Conservation (phyloP, 2,797 vertebrate species). For the Bufotes viridis region DNA sequence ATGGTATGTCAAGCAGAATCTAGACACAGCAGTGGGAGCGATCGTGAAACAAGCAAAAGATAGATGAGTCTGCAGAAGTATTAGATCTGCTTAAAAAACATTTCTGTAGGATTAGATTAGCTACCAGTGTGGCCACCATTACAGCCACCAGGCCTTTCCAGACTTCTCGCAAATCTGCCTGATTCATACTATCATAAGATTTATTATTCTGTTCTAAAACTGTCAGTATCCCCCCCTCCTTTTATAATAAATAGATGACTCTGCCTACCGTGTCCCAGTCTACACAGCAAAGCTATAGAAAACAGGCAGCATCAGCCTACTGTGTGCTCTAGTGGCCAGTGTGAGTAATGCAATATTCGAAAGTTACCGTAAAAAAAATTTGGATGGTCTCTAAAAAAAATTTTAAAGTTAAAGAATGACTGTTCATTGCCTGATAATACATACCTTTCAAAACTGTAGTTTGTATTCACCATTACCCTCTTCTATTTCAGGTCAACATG, state of each 20-base stretch:
- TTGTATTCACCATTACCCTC: background rate
- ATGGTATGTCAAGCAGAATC: slow-evolving; percentile 60
- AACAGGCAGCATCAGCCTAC: background rate
- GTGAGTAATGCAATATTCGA: background rate
- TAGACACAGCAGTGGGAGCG: slow-evolving; percentile 63
- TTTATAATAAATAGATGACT: background rate
- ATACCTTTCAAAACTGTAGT: background rate
- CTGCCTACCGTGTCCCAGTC: background rate
- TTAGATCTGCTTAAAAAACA: background rate
- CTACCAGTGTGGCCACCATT: background rate
- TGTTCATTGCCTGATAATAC: background rate
- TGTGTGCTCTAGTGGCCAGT: background rate
- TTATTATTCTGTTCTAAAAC: too few species aligned
- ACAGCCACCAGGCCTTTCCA: background rate
- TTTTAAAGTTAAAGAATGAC: too few species aligned
- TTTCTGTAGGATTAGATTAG: background rate
- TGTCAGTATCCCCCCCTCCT: too few species aligned
- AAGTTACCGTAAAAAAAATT: too few species aligned
- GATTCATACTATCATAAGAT: background rate
- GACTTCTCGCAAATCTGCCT: background rate
- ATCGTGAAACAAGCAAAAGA: slow-evolving; percentile 66
- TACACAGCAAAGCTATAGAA: background rate
- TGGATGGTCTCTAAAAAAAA: too few species aligned
- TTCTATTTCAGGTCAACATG: slow-evolving; percentile 88
- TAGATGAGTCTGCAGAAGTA: background rate